These are phyloP conservation scores for Drosophila pseudotalamancana DNA, from an alignment of 2,888 invertebrate species.

Conservation along the genomic window DNA sequence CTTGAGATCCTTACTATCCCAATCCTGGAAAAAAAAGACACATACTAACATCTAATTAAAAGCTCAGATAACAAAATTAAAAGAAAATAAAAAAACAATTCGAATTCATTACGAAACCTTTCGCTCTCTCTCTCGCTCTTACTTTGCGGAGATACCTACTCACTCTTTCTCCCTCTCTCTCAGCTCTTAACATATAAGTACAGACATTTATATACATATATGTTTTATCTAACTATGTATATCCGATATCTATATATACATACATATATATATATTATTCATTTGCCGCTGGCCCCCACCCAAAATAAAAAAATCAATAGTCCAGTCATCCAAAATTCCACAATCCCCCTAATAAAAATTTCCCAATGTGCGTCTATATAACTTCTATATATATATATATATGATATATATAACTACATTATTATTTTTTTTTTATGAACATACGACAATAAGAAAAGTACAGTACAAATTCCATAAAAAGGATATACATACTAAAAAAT, in stretches of 20 bases:
- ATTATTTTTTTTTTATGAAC: slow-evolving; percentile 17
- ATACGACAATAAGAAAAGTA: slow-evolving; percentile 40
- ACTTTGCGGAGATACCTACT: neutral
- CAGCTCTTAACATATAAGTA: slow-evolving; percentile 27
- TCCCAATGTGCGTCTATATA: slow-evolving; percentile 35
- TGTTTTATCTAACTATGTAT: slow-evolving; percentile 33
- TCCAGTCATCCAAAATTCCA: slow-evolving; percentile 1
- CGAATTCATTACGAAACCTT: slow-evolving; percentile 12
- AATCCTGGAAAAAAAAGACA: slow-evolving; percentile 21
- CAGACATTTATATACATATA: slow-evolving; percentile 39
- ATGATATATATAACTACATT: slow-evolving; percentile 1
- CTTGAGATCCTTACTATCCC: slow-evolving; percentile 1
- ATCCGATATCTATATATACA: slow-evolving; percentile 11
- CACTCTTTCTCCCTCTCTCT: slow-evolving; percentile 1
- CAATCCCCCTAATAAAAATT: neutral
- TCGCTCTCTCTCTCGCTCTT: neutral
- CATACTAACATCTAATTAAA: slow-evolving; percentile 29
- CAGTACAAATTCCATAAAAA: slow-evolving; percentile 36
- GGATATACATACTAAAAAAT: slow-evolving; percentile 47
- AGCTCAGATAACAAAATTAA: slow-evolving; percentile 23
- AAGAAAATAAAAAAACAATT: slow-evolving; percentile 12
- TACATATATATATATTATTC: neutral
- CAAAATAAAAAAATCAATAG: neutral
- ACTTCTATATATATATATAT: slow-evolving; percentile 7
- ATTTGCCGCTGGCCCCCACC: neutral